phyloP scores from a whole-genome alignment of 2,797 vertebrate species.

The Florisuga fusca region DNA sequence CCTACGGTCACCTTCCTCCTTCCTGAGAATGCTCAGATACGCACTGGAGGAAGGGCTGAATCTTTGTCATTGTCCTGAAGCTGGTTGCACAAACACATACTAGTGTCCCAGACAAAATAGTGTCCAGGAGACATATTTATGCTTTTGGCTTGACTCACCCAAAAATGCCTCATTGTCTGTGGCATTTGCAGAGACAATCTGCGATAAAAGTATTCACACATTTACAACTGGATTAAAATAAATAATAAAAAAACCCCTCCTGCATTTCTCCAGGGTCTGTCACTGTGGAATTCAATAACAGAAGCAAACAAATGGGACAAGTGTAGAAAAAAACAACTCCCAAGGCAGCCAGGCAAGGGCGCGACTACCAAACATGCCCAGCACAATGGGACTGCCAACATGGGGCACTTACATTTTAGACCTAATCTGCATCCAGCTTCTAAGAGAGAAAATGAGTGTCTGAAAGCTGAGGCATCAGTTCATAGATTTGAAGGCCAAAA shows the following conservation, averaged over 20 bases:
- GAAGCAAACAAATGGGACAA: neutral
- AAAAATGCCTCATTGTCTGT: constrained; percentile 31
- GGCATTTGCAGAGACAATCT: constrained; percentile 49
- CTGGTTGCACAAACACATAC: neutral
- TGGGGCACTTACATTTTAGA: neutral
- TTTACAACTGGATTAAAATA: constrained; percentile 35
- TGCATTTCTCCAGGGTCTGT: neutral
- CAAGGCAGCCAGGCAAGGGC: neutral
- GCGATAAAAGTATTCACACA: constrained; percentile 39
- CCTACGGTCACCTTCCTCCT: neutral
- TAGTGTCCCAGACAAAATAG: neutral
- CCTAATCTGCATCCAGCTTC: neutral
- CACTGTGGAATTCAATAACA: constrained; percentile 16
- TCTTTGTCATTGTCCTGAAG: neutral
- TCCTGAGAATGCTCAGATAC: neutral
- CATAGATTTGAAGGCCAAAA: neutral
- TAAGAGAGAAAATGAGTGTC: neutral
- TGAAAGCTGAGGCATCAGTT: neutral
- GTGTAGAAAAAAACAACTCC: neutral
- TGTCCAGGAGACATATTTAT: neutral
- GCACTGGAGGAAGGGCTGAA: neutral
- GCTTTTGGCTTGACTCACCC: neutral
- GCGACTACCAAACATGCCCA: neutral
- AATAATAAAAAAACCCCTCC: neutral
- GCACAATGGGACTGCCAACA: neutral